Percentiles rank a stretch among this genome's conserved stretches.
These are phyloP conservation scores for Enteromius treurensis DNA, from an alignment of 2,797 vertebrate species.

Conservation along the genomic window DNA sequence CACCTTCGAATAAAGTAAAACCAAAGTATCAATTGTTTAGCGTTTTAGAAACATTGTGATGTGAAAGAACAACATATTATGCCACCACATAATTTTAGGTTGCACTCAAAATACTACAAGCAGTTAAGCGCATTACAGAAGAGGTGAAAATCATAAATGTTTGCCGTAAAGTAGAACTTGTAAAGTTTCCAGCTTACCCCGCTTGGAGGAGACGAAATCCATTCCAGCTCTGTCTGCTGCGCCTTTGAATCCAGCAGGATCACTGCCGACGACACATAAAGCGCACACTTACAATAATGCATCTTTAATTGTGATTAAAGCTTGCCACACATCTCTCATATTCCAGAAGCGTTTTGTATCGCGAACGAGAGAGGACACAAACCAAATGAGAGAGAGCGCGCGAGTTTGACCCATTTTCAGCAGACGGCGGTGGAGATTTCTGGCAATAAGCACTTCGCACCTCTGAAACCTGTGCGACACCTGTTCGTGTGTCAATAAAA, in stretches of 20 bases:
- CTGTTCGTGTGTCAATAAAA: conserved; percentile 17
- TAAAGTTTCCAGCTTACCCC: conserved; percentile 84
- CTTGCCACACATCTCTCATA: conserved; percentile 16
- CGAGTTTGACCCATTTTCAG: conserved; percentile 70
- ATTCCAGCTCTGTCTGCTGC: conserved; percentile 99
- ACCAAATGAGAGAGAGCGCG: conserved; percentile 7
- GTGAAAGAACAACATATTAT: background rate
- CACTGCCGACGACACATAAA: conserved; percentile 84
- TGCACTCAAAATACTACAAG: conserved; percentile 3
- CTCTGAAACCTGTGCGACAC: conserved; percentile 31
- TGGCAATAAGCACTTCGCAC: conserved; percentile 20
- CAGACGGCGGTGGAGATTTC: conserved; percentile 52
- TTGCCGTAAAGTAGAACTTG: conserved; percentile 30
- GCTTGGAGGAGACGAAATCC: conserved; percentile 98
- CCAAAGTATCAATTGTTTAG: background rate
- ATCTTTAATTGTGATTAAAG: conserved; percentile 33
- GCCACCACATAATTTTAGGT: conserved; percentile 13
- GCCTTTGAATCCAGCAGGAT: conserved; percentile 98
- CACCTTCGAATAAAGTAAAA: background rate
- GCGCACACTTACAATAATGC: conserved; percentile 70
- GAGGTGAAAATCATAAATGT: conserved; percentile 31
- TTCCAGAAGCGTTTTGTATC: conserved; percentile 1
- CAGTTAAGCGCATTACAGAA: background rate
- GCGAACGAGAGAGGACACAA: background rate
- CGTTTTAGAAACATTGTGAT: conserved; percentile 8